Evolutionary conservation across 2,797 vertebrate genomes (phyloP), one percentile per base, ranked within the genome.

Genomic region (Erethizon dorsatum): DNA sequence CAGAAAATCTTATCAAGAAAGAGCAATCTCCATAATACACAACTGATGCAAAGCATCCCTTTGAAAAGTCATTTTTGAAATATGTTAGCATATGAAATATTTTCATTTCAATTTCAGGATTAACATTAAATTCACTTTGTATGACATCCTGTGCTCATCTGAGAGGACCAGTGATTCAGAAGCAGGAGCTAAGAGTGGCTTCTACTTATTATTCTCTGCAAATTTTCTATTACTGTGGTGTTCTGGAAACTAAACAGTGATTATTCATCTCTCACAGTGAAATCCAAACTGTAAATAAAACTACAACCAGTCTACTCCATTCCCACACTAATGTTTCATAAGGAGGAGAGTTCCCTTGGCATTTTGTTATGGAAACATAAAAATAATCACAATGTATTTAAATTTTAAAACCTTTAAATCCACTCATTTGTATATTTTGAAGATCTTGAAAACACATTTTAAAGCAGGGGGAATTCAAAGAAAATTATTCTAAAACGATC

Each of bases 191-290:
- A 93, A 88, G 45, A 33, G 73, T 73, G 26, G 45, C 1, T 52
- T 88, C 82, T 95, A 65, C 94, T 96, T 96, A 85, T 96, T 96
- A 93, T 95, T 97, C 54, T 95, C 63, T 95, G 54, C 9, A 94
- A 97, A 95, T 95, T 96, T 97, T 73, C 59, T 90, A 93, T 87
- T 85, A 88, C 54, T 95, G 45, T 91, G 79, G 77, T 82, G 26
- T 1, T 96, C 63, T 94, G 45, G 57, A 95, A 97, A 84, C 54
- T 91, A 96, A 97, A 91, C 47, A 86, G 91, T 96, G 97, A 92
- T 96, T 97, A 96, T 96, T 90, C 94, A 82, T 77, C 12, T 97
- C 75, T 90, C 85, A 94, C 33, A 89, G 85, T 57, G 41, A 96
- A 87, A 95, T 6, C 17, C 65, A 88, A 90, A 86, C 47, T 88